Base-by-base conservation (phyloP, 2,797 vertebrate species). In the Numenius phaeopus region DNA sequence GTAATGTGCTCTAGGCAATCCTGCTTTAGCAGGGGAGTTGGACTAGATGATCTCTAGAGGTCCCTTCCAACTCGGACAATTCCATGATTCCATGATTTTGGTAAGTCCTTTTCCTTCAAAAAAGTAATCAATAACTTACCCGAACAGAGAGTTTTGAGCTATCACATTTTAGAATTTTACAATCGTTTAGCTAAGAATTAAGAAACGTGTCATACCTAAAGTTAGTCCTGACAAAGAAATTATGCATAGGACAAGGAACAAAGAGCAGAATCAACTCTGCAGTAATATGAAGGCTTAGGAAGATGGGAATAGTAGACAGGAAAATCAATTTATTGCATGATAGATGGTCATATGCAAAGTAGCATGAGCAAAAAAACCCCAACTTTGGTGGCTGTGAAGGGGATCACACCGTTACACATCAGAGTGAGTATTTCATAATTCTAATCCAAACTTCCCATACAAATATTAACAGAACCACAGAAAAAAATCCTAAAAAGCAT, bases 271-370 rank as follows among this genome's bases (percentile, higher is more conserved):
- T 55, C 65, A 90, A n/a, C 39, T 78, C 73, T 83, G 61, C 30
- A 77, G 77, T 73, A 78, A 80, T 22, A 42, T n/a, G 55, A 82
- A 84, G 23, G 75, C n/a, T 93, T 91, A 57, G 70, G 62, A 66
- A 73, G 64, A 81, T 71, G 12, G 49, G 50, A 87, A 90, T 1
- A 81, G 65, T 7, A 86, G 77, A 91, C 55, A 95, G 62, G 39
- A 95, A 96, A 95, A 76, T 80, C 55, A 94, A 94, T 84, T 64
- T 91, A 78, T 62, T 92, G 62, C 57, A 66, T 80, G 81, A 91
- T 73, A 94, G 79, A 91, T 92, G 44, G 44, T 76, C 55, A 44
- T 82, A 94, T 58, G 81, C 54, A 79, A 94, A 96, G 65, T 16
- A 90, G n/a, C 21, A 23, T 10, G 52, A 85, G 59, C 19, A 79